Percentiles rank a stretch among this genome's conserved stretches.
These are phyloP conservation scores for Spodoptera frugiperda DNA, from an alignment of 1,140 invertebrate genomes.

Conservation along the genomic window DNA sequence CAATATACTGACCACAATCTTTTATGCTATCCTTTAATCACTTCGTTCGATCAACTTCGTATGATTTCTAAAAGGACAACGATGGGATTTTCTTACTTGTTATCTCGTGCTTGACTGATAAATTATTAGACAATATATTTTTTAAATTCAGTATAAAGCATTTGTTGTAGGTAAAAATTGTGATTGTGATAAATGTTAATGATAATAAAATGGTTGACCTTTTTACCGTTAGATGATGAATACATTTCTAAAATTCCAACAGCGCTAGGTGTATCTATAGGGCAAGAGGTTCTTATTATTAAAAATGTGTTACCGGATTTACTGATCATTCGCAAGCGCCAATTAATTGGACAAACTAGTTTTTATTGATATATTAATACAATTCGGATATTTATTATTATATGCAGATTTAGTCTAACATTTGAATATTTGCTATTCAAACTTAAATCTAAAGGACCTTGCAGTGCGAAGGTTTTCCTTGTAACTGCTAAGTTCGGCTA, in stretches of 20 bases:
- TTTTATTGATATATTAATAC: neutral
- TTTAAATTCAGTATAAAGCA: too few relatives aligned
- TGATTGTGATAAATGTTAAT: too few relatives aligned
- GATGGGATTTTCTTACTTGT: too few relatives aligned
- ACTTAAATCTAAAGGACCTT: neutral
- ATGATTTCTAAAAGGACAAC: too few relatives aligned
- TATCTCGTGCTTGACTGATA: too few relatives aligned
- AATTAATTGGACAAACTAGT: constrained; percentile 5
- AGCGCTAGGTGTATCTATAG: neutral
- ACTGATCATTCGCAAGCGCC: neutral
- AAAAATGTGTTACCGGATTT: neutral
- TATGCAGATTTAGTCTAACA: neutral
- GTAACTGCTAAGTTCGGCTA: neutral
- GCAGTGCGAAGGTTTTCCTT: neutral
- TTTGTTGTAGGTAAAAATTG: too few relatives aligned
- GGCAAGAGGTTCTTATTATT: too few relatives aligned
- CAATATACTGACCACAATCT: too few relatives aligned
- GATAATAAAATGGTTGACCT: too few relatives aligned
- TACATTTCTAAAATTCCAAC: neutral
- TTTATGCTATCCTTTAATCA: too few relatives aligned
- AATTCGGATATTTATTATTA: neutral
- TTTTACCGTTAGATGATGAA: neutral
- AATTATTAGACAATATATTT: too few relatives aligned
- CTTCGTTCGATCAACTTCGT: too few relatives aligned
- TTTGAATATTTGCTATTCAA: neutral